Evolutionary conservation across 1,140 invertebrate species (phyloP), one percentile per base, ranked within the genome.

Genomic region (Solen grandis): DNA sequence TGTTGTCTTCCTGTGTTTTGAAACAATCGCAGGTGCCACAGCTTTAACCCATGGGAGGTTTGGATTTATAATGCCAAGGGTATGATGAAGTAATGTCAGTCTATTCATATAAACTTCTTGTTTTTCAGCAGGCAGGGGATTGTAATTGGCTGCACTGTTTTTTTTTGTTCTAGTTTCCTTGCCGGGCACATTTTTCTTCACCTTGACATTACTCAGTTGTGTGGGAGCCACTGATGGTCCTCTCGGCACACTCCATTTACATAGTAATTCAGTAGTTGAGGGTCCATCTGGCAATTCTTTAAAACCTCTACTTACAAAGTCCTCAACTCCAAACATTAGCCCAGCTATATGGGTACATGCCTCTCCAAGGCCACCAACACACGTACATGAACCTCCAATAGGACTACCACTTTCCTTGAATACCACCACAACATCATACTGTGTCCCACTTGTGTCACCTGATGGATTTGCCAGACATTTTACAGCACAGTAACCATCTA

Each of bases 31-130:
- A 16, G 35, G 66, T n/a, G 66, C 16, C n/a, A 25, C 66, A 69
- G 41, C 41, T 50, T 41, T 72, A 5, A 72, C 31, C 68, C 68
- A 72, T 10, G 68, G 68, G 25, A 72, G 13, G 25, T 72, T 55
- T 72, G 68, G 46, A 35, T n/a, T 31, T 4, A 19, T 19, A 10
- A 54, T 13, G 16, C 63, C 41, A 19, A 66, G 41, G 27, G 63
- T 66, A 36, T 5, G 63, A 27, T 36, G 63, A 31, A 66, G 63
- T 66, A 19, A 13, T 35, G 29, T 66, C 5, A 66, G 33, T 19
- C 35, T 66, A 27, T 66, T 33, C 35, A 19, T 36, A 29, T 66
- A n/a, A 13, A 66, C 29, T 35, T 19, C 29, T 38, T 27, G 29
- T 27, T 29, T 19, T 27, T 66, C 22, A n/a, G 25, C 35, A 36